Evolutionary conservation across 1,140 invertebrate species (phyloP).

Genomic region (Wasmannia auropunctata): DNA sequence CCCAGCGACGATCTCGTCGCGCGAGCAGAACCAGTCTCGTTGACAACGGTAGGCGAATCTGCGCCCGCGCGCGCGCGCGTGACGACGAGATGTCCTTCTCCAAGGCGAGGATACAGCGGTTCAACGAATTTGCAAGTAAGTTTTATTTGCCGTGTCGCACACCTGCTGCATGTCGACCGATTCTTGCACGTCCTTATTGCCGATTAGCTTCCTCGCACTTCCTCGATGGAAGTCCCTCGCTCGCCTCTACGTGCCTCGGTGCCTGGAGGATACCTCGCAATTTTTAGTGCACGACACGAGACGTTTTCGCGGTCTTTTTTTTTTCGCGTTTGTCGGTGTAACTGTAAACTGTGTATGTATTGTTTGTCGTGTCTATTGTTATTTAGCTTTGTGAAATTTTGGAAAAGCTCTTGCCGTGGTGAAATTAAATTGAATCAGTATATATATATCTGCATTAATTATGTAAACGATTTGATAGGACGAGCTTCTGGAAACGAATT

Average conservation of each 20-base stretch:
- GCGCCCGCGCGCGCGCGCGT: neutral
- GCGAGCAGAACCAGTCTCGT: neutral
- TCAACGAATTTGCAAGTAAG: slow-evolving; percentile 83
- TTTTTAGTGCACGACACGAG: neutral
- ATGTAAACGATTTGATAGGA: neutral
- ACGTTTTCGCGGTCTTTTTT: neutral
- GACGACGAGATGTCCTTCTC: slow-evolving; percentile 81
- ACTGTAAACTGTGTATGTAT: neutral
- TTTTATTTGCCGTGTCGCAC: slow-evolving; percentile 37
- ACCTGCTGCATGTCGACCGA: neutral
- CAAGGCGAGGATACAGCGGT: slow-evolving; percentile 83
- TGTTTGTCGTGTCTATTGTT: neutral
- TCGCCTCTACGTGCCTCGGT: neutral
- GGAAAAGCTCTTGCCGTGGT: neutral
- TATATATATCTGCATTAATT: neutral
- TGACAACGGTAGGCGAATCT: neutral
- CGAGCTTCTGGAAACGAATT: neutral
- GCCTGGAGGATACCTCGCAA: too few relatives aligned
- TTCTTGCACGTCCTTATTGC: neutral
- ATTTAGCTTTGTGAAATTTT: neutral
- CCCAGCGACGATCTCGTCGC: neutral
- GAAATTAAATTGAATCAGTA: neutral
- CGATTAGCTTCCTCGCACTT: neutral
- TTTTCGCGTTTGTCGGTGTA: neutral
- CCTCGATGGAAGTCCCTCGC: too few relatives aligned